A percentile compares a stretch with the other conserved stretches of the same genome.
phyloP scores from a whole-genome alignment of 1,140 invertebrate genomes.

The Saccostrea cuccullata region DNA sequence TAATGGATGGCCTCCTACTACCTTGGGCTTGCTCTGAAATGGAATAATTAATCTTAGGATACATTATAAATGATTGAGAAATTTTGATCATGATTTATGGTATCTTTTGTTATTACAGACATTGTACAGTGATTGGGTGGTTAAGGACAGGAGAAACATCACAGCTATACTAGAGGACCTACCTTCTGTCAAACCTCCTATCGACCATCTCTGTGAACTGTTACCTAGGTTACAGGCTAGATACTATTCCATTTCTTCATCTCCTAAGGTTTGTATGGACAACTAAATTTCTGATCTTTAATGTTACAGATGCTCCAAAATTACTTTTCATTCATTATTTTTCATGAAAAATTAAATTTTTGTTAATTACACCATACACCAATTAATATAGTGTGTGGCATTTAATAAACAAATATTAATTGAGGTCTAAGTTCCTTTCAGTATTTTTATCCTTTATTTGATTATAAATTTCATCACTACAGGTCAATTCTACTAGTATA shows the following conservation, averaged over 20 bases:
- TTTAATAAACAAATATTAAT: too few species aligned
- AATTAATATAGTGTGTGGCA: too few species aligned
- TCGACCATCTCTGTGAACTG: slow-evolving; percentile 97
- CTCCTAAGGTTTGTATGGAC: slow-evolving; percentile 87
- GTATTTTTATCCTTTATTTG: too few species aligned
- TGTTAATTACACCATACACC: too few species aligned
- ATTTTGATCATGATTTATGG: too few species aligned
- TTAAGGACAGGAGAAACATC: slow-evolving; percentile 94
- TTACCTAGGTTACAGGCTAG: slow-evolving; percentile 96
- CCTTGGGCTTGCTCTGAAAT: too few species aligned
- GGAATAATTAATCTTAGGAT: too few species aligned
- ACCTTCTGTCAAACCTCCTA: slow-evolving; percentile 92
- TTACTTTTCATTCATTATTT: too few species aligned
- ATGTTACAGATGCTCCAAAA: not conserved
- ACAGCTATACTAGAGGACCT: slow-evolving; percentile 97
- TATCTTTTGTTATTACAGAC: slow-evolving; percentile 77
- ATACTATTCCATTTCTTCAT: slow-evolving; percentile 99
- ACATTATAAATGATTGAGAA: too few species aligned
- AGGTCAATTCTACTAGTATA: slow-evolving; percentile 90
- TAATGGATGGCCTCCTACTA: too few species aligned
- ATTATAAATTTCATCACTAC: not conserved
- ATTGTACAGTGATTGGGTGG: slow-evolving; percentile 95
- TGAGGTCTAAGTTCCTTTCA: too few species aligned
- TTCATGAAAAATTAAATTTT: too few species aligned
- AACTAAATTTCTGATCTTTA: not conserved